Conservation (phyloP, 2,888 invertebrate genomes). For the Diarsia brunnea region DNA sequence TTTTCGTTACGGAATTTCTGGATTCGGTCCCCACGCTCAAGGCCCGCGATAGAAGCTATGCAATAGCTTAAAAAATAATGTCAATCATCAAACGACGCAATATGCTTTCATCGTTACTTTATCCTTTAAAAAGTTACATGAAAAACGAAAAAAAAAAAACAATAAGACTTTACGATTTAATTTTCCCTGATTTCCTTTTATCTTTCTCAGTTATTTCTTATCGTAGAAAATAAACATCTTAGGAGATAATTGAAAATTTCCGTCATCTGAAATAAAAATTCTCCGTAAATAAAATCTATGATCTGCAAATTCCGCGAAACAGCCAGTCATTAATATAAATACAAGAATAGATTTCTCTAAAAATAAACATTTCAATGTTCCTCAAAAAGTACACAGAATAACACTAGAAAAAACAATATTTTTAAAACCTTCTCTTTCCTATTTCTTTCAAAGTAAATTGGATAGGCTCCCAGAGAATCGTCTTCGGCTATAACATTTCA, state of each 20-base stretch:
- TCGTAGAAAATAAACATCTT: constrained; percentile 9
- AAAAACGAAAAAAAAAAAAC: constrained; percentile 5
- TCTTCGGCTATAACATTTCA: constrained; percentile 16
- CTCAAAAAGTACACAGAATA: not conserved
- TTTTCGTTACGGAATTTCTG: too few species aligned
- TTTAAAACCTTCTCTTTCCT: not conserved
- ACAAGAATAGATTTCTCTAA: not conserved
- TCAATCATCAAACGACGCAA: not conserved
- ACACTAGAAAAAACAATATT: not conserved
- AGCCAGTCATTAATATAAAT: not conserved
- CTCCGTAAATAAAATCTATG: not conserved
- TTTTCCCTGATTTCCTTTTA: constrained; percentile 18
- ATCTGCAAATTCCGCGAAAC: not conserved
- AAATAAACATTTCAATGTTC: not conserved
- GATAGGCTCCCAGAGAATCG: not conserved
- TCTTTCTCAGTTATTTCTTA: constrained; percentile 16
- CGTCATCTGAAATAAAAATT: not conserved
- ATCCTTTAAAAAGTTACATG: constrained; percentile 7
- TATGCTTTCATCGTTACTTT: constrained; percentile 18
- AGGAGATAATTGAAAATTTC: not conserved
- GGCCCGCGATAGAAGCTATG: too few species aligned
- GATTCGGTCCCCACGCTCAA: too few species aligned
- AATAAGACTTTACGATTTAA: constrained; percentile 11
- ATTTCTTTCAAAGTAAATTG: constrained; percentile 34
- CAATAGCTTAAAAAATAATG: too few species aligned